A percentile compares a stretch with the other conserved stretches of the same genome.
These are phyloP conservation scores for Cebus imitator DNA, from an alignment of 2,113 vertebrate species.

Conservation along the genomic window DNA sequence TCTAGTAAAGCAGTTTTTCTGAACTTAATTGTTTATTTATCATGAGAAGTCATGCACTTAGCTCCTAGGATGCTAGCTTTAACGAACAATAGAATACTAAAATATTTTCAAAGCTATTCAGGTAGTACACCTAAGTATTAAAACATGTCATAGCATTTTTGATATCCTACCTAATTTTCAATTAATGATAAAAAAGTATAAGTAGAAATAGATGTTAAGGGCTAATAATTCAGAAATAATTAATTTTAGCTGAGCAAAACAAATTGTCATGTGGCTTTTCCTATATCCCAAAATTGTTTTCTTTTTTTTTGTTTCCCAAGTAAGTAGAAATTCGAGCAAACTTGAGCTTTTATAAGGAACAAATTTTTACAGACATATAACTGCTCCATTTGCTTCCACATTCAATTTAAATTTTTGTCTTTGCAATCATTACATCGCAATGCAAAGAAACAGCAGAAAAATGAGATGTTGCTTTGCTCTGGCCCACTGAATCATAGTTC, in stretches of 20 bases:
- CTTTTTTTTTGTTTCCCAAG: slow-evolving; percentile 37
- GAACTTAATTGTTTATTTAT: not conserved
- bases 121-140: not conserved
- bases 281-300: not conserved
- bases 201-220: not conserved
- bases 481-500: slow-evolving; percentile 83
- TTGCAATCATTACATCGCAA: slow-evolving; percentile 70
- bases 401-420: slow-evolving; percentile 82
- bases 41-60: not conserved
- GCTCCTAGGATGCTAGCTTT: not conserved
- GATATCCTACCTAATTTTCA: not conserved
- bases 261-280: slow-evolving; percentile 6
- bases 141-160: not conserved
- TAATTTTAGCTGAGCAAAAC: not conserved
- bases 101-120: not conserved
- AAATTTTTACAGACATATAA: slow-evolving; percentile 62
- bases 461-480: slow-evolving; percentile 83
- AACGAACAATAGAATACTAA: not conserved
- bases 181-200: not conserved
- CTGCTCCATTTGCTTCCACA: slow-evolving; percentile 71
- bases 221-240: not conserved
- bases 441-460: slow-evolving; percentile 79
- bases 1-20: not conserved
- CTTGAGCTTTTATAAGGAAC: slow-evolving; percentile 78
- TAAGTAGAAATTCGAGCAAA: slow-evolving; percentile 73